A percentile compares a stretch with the other conserved stretches of the same genome.
These are phyloP conservation scores for Cyprichromis sp. DNA, from an alignment of 2,113 vertebrate genomes.

Conservation along the genomic window DNA sequence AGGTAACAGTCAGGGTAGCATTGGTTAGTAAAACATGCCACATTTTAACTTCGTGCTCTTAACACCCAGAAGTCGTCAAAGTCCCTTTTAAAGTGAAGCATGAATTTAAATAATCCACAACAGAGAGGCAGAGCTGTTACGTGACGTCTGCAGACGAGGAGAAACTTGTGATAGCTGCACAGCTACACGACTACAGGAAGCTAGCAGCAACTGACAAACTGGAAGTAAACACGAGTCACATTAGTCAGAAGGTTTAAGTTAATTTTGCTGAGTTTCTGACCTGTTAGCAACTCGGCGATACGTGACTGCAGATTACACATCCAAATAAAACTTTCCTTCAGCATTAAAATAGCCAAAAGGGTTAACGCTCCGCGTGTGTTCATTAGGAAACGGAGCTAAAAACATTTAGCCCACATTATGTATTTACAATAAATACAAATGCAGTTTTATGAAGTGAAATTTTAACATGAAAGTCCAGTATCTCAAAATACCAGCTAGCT, in stretches of 20 bases:
- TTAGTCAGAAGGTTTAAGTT: background rate
- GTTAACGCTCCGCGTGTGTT: background rate
- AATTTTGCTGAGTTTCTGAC: background rate
- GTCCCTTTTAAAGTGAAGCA: background rate
- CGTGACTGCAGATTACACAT: rapidly evolving
- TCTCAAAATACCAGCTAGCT: background rate
- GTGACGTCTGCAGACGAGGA: background rate
- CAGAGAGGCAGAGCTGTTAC: background rate
- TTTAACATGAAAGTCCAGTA: background rate
- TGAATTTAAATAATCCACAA: background rate
- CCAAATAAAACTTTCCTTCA: background rate
- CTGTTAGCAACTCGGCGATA: background rate
- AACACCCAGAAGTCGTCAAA: background rate
- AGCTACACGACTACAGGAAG: background rate
- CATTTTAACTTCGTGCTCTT: background rate
- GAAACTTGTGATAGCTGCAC: background rate
- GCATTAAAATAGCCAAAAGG: background rate
- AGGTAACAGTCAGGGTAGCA: conserved; percentile 36
- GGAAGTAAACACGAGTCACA: background rate
- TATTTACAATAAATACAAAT: background rate
- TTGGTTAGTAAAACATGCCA: background rate
- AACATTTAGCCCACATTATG: background rate
- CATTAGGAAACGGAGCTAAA: background rate
- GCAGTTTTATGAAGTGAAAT: background rate
- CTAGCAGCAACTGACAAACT: background rate